These are phyloP conservation scores for Cephus pulcher DNA, from an alignment of 2,888 invertebrate genomes.

Conservation along the genomic window DNA sequence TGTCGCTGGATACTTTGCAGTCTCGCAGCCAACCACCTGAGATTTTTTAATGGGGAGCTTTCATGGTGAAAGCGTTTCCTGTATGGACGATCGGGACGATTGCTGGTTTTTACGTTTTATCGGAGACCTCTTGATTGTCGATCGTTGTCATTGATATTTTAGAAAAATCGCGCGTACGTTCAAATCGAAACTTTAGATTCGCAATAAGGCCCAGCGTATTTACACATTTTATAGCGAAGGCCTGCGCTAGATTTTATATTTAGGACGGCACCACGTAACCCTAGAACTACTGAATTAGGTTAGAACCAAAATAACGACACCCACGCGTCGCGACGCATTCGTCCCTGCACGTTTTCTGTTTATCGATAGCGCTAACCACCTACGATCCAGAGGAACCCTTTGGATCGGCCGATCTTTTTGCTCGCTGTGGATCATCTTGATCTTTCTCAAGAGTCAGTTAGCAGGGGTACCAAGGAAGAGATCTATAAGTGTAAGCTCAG, in stretches of 20 bases:
- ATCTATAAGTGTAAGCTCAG: background rate
- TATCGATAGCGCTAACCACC: slow-evolving; percentile 22
- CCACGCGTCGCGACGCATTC: slow-evolving; percentile 42
- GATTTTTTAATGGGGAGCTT: background rate
- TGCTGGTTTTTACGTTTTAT: background rate
- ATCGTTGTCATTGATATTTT: background rate
- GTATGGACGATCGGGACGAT: background rate
- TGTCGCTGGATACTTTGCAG: background rate
- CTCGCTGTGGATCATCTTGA: too few species aligned
- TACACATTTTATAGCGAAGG: slow-evolving; percentile 46
- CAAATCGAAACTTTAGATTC: background rate
- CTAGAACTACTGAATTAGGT: slow-evolving; percentile 65
- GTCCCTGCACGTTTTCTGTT: slow-evolving; percentile 33
- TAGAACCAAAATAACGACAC: slow-evolving; percentile 61
- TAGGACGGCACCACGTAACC: slow-evolving; percentile 61
- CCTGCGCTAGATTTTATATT: slow-evolving; percentile 64
- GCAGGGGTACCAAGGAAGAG: background rate
- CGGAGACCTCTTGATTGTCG: background rate
- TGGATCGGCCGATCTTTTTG: too few species aligned
- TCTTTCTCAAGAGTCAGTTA: background rate
- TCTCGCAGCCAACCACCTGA: background rate
- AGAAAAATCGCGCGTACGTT: background rate
- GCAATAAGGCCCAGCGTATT: slow-evolving; percentile 15
- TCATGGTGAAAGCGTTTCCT: background rate
- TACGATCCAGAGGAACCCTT: background rate